phyloP scores from a whole-genome alignment of 2,113 vertebrate species.

The Dromas ardeola region DNA sequence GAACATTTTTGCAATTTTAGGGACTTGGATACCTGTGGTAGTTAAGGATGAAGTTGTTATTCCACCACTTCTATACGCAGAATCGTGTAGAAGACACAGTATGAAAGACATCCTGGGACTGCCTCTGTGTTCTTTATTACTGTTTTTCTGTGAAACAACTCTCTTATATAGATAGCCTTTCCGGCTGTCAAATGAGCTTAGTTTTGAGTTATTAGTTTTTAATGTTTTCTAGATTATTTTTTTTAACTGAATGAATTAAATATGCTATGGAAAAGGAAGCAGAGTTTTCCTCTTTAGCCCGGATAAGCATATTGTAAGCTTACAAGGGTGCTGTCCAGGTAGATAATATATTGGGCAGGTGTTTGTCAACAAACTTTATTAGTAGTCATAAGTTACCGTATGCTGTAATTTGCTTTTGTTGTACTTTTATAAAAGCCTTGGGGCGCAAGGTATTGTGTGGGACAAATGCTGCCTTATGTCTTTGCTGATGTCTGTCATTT shows the following conservation, averaged over 20 bases:
- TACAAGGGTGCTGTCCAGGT: not conserved
- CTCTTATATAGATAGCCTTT: not conserved
- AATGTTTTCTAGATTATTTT: not conserved
- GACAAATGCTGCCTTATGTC: slow-evolving; percentile 1
- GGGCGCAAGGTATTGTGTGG: not conserved
- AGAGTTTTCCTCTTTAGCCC: not conserved
- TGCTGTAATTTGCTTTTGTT: not conserved
- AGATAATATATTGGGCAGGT: not conserved
- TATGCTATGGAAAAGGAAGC: not conserved
- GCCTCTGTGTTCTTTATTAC: not conserved
- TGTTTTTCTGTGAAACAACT: not conserved
- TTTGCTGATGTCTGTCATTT: not conserved
- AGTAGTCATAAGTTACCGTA: not conserved
- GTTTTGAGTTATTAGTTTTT: not conserved
- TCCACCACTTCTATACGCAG: not conserved
- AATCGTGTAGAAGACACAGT: not conserved
- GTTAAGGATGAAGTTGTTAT: not conserved
- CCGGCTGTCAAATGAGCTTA: not conserved
- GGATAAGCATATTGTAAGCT: not conserved
- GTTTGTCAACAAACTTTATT: slow-evolving; percentile 5
- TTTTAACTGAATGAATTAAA: not conserved
- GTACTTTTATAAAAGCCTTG: not conserved
- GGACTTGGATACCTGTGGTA: not conserved
- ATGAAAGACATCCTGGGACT: not conserved
- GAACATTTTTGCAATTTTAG: not conserved